Base-by-base conservation (phyloP, 2,113 vertebrate species). In the Pelodiscus sinensis region DNA sequence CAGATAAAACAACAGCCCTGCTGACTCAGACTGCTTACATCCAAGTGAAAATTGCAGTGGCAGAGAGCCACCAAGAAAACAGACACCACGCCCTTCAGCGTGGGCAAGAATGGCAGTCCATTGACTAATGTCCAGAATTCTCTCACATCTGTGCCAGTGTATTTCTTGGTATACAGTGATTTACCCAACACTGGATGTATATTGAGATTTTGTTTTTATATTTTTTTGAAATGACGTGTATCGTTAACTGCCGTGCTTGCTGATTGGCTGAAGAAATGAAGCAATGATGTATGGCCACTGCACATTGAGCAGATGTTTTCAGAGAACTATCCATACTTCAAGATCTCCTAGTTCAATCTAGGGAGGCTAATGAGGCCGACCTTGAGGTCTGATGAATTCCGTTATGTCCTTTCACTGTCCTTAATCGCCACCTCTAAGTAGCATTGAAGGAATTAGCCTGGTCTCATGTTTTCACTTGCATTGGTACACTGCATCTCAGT, bases 181-280 rank as follows among this genome's bases (percentile, higher is more conserved):
- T 96, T 90, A 50, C 0, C 0, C 25, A 57, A 84, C 79, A 78
- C 80, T 31, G 52, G 38, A 9, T 0, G 0, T 84, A 56, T 0
- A 4, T 0, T 1, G 60, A 90, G 68, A 81, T 92, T 86, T 88
- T 57, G 31, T 80, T 84, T 93, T 81, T 24, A 0, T 75, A 60
- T 38, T 82, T 91, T 44, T 92, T 96, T 93, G 58, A 89, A 90
- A 87, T 90, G 79, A 62, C 82, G 44, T n/a, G 73, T 92, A 86
- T 90, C 93, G 84, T 95, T 93, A 91, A 81, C 79, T 2, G 0
- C 85, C 55, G 81, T 62, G 79, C 57, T 86, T 93, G 85, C 79
- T 25, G 80, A 56, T 92, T 57, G 84, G 80, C 65, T 14, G 1
- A 75, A n/a, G 89, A 94, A 95, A 94, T 31, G 79, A 85, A 79